Conservation (phyloP, 2,797 vertebrate species). For the Amniataba percoides region DNA sequence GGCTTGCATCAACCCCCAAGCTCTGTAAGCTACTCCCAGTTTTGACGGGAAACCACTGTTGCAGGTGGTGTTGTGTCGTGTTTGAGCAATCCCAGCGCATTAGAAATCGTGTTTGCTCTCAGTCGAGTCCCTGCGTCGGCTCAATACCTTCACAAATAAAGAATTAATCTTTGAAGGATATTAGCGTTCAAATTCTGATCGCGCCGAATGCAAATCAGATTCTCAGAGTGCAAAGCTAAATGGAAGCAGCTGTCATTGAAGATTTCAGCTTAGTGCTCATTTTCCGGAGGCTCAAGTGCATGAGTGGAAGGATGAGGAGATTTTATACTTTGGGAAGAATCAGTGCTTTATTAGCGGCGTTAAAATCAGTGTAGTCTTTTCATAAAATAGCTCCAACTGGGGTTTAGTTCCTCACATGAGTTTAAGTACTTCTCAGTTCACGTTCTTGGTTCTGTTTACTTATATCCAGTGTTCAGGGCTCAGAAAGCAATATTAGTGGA, state of each 20-base stretch:
- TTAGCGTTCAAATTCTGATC: conserved; percentile 47
- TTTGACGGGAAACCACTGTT: conserved; percentile 16
- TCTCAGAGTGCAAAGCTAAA: conserved; percentile 41
- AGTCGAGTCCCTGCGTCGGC: conserved; percentile 20
- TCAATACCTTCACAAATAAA: conserved; percentile 26
- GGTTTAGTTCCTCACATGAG: conserved; percentile 16
- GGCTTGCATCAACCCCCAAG: not conserved
- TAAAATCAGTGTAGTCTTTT: conserved; percentile 9
- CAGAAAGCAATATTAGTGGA: not conserved
- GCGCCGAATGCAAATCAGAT: conserved; percentile 54
- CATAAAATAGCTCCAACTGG: conserved; percentile 19
- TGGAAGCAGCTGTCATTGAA: conserved; percentile 58
- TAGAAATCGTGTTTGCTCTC: conserved; percentile 21
- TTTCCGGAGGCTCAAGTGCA: conserved; percentile 10
- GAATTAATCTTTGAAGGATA: conserved; percentile 29
- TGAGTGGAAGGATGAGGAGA: conserved; percentile 14
- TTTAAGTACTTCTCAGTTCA: not conserved
- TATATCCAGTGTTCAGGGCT: not conserved
- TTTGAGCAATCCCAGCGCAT: conserved; percentile 33
- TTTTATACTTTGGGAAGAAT: conserved; percentile 12
- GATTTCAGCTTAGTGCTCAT: conserved; percentile 38
- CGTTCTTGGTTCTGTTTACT: conserved; percentile 6
- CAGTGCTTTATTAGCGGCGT: conserved; percentile 26
- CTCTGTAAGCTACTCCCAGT: conserved; percentile 4
- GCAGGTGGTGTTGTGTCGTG: conserved; percentile 3